phyloP scores from a whole-genome alignment of 2,113 vertebrate species.

The Gavialis gangeticus region DNA sequence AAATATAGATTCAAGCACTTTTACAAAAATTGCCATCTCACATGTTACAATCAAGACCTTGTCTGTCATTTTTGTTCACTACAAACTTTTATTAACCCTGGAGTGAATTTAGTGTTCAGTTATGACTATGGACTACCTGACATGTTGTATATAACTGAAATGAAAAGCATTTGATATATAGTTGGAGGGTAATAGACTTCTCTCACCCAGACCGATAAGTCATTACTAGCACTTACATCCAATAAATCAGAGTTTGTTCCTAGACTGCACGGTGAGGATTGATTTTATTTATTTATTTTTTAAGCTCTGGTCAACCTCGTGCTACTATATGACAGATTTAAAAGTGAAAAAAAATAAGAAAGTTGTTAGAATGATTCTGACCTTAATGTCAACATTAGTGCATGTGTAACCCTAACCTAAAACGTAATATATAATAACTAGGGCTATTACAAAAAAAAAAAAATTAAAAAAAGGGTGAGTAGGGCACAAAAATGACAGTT shows the following conservation, averaged over 20 bases:
- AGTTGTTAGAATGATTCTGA: background rate
- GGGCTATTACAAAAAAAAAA: background rate
- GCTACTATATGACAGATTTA: background rate
- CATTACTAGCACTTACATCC: constrained; percentile 67
- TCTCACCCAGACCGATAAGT: constrained; percentile 67
- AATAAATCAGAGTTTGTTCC: constrained; percentile 62
- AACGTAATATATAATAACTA: background rate
- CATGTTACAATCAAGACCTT: constrained; percentile 25
- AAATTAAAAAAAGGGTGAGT: no score
- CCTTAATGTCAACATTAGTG: background rate
- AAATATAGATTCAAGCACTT: constrained; percentile 31
- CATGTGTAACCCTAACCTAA: background rate
- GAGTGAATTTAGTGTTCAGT: constrained; percentile 61
- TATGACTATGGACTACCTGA: constrained; percentile 8
- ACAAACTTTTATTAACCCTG: constrained; percentile 74
- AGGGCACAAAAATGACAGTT: no score
- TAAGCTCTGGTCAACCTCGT: background rate
- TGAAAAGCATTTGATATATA: constrained; percentile 67
- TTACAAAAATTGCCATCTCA: constrained; percentile 31
- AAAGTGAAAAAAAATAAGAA: background rate
- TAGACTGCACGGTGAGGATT: background rate
- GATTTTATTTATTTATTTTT: background rate
- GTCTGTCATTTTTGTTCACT: constrained; percentile 31
- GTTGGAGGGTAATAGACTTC: constrained; percentile 72
- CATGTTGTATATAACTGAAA: constrained; percentile 50